Percentiles rank a stretch among this genome's conserved stretches.
These are phyloP conservation scores for Platorchestia sp. DNA, from an alignment of 1,140 invertebrate species.

Conservation along the genomic window DNA sequence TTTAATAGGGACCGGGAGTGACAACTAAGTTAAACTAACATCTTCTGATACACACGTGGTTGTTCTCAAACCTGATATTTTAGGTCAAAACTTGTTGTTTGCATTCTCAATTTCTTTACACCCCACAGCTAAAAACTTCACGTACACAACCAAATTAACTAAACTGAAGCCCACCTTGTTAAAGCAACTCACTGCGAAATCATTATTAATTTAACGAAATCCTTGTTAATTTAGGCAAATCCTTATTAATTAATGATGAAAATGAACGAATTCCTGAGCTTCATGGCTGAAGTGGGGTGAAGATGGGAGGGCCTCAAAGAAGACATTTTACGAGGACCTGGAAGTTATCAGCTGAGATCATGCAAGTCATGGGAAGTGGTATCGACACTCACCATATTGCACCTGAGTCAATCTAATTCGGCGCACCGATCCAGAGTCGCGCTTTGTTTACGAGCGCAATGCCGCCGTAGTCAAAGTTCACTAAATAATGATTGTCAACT, in stretches of 20 bases:
- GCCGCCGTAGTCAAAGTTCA: neutral
- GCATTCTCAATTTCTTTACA: no score
- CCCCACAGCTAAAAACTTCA: no score
- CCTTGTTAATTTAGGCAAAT: neutral
- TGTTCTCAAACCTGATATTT: neutral
- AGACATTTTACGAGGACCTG: neutral
- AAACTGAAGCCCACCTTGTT: neutral
- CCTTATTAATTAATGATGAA: no score
- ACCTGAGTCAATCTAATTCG: neutral
- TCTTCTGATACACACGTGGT: neutral
- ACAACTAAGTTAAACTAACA: no score
- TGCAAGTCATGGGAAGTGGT: neutral
- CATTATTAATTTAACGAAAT: neutral
- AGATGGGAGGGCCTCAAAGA: neutral
- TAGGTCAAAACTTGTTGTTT: neutral
- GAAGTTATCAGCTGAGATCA: neutral
- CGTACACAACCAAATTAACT: no score
- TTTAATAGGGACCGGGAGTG: no score
- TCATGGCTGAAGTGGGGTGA: neutral
- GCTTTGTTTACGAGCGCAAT: neutral
- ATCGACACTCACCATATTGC: neutral
- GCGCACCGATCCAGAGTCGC: neutral
- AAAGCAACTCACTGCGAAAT: neutral
- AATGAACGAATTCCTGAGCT: neutral
- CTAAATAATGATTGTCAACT: neutral